Base-by-base conservation (phyloP, 2,797 vertebrate species). In the Sebastes iracundus region DNA sequence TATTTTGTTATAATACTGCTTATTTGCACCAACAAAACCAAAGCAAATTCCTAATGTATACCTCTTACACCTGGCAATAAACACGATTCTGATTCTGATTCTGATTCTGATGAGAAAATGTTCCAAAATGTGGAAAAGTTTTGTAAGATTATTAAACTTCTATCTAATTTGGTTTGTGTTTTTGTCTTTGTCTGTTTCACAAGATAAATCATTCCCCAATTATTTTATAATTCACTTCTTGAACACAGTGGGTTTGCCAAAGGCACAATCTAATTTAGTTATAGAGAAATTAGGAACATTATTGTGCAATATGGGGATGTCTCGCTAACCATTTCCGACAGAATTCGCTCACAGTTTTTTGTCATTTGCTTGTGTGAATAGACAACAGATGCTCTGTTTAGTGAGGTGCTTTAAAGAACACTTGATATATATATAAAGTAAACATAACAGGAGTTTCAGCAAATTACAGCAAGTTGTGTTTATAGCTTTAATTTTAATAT, bases 401-500 rank as follows among this genome's bases (percentile, higher is more conserved):
- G 6, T 0, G 2, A 56, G 12, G 14, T 71, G 14, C 42, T 65
- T 61, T 6, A 46, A 32, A 6, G 0, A 16, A 52, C 18, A 69
- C 0, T 22, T 56, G 0, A 46, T 75, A 79, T 75, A 0, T 9
- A 2, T 52, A 9, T 20, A 46, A 75, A 80, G n/a, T 14, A 2
- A 80, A 64, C 6, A 74, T 42, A 27, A 46, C 2, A 3, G 4
- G 53, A 83, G 62, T 91, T 86, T 82, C 3, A 27, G 18, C 8
- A 77, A 80, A 72, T 89, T 91, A 80, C 16, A 83, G 65, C 66
- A 92, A 91, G 79, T 93, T 90, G 71, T 83, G 70, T 81, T 82
- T 82, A 63, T 18, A 82, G 30, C 7, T 67, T 72, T 80, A 80
- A 84, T 89, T 91, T 88, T 42, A 77, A 59, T 60, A 60, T 81